These are phyloP conservation scores for Cataglyphis cursor DNA, from an alignment of 2,888 invertebrate species.

Conservation along the genomic window DNA sequence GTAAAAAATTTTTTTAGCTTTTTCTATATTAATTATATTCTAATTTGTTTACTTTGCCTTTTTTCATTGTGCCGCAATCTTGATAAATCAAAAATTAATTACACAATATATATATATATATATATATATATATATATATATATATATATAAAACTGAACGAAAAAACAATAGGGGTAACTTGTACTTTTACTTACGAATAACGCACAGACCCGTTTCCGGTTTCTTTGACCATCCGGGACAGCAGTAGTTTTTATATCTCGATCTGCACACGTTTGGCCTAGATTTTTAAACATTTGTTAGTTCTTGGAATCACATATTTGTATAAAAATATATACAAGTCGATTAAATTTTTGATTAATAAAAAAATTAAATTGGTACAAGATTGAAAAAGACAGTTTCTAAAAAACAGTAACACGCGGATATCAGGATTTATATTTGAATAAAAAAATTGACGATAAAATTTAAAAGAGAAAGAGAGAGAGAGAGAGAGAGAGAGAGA, in stretches of 20 bases:
- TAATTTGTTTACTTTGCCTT: background rate
- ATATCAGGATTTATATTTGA: background rate
- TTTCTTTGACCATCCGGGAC: conserved; percentile 94
- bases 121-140: too few relatives aligned
- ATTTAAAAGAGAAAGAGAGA: background rate
- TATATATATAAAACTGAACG: background rate
- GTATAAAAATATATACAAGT: background rate
- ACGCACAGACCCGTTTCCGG: conserved; percentile 92
- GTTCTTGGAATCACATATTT: background rate
- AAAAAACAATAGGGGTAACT: background rate
- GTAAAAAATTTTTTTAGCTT: background rate
- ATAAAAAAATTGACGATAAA: background rate
- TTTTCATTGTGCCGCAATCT: background rate
- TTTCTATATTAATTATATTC: background rate
- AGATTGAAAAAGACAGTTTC: background rate
- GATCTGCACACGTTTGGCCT: conserved; percentile 94
- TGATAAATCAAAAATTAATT: background rate
- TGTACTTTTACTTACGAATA: conserved; percentile 91
- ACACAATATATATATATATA: background rate
- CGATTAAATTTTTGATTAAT: background rate
- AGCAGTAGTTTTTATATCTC: conserved; percentile 92
- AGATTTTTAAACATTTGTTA: conserved; percentile 79
- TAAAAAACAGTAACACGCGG: background rate
- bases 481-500: too few relatives aligned
- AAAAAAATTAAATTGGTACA: background rate